phyloP scores from a whole-genome alignment of 2,797 vertebrate genomes.

The Manis pentadactyla region DNA sequence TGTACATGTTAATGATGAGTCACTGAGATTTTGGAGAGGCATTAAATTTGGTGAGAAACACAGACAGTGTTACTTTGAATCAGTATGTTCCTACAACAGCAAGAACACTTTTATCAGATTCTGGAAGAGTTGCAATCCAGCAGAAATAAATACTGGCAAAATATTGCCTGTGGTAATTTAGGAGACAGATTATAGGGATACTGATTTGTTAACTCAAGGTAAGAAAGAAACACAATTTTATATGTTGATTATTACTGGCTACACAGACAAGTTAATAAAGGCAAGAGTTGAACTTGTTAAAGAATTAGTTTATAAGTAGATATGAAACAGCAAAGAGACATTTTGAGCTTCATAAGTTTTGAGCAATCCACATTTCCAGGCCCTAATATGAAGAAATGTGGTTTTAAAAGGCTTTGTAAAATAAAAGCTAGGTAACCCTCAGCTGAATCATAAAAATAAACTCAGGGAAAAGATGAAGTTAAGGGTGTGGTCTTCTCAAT shows the following conservation, averaged over 20 bases:
- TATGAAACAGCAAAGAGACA: background rate
- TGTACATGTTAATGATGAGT: background rate
- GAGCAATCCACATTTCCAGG: background rate
- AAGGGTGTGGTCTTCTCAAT: background rate
- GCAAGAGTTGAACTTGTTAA: background rate
- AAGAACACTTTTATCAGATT: background rate
- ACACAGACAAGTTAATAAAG: slow-evolving; percentile 46
- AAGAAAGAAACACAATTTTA: background rate
- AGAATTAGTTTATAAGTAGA: background rate
- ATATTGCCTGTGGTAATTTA: background rate
- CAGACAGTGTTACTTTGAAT: background rate
- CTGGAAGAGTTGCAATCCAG: background rate
- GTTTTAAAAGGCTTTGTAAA: slow-evolving; percentile 20
- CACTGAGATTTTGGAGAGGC: background rate
- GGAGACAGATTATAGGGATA: background rate
- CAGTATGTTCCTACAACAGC: background rate
- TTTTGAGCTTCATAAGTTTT: background rate
- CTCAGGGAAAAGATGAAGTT: background rate
- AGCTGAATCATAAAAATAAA: background rate
- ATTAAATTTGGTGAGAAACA: background rate
- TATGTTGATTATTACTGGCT: background rate
- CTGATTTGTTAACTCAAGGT: background rate
- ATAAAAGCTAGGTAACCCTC: background rate
- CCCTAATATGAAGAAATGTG: background rate
- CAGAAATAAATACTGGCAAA: background rate